Percentiles rank a stretch among this genome's conserved stretches.
Evolutionary conservation across 2,113 vertebrate genomes (phyloP).

Genomic region (Indicator maculatus): DNA sequence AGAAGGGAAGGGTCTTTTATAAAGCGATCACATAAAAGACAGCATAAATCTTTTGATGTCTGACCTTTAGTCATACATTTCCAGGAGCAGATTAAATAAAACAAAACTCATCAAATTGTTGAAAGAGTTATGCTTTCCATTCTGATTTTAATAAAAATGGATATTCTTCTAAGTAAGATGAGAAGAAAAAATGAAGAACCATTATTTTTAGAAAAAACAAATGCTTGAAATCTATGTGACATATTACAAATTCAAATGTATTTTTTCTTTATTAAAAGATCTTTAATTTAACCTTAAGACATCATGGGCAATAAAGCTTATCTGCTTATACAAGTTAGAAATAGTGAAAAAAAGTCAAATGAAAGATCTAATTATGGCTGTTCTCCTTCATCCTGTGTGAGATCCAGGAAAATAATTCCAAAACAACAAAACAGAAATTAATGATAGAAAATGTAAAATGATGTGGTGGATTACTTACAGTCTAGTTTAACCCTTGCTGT

Average conservation of each 20-base stretch:
- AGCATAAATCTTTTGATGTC: constrained; percentile 68
- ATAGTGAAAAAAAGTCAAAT: constrained; percentile 35
- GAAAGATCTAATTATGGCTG: not conserved
- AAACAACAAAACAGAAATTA: not conserved
- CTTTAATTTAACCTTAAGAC: constrained; percentile 27
- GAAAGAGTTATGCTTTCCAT: constrained; percentile 18
- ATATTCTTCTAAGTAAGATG: not conserved
- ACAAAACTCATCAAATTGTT: constrained; percentile 37
- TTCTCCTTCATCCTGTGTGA: not conserved
- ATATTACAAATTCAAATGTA: constrained; percentile 54
- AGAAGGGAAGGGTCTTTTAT: constrained; percentile 41
- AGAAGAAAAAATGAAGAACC: not conserved
- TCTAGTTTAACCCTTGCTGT: not conserved
- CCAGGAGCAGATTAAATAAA: constrained; percentile 53
- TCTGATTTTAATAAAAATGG: constrained; percentile 18
- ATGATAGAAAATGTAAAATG: not conserved
- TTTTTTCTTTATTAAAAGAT: constrained; percentile 35
- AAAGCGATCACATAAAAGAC: constrained; percentile 66
- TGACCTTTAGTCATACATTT: constrained; percentile 68
- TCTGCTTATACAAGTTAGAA: not conserved
- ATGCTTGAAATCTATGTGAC: constrained; percentile 20
- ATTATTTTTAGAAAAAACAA: constrained; percentile 10
- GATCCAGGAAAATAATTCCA: not conserved
- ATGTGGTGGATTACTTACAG: not conserved
- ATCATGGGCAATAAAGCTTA: not conserved